These are phyloP conservation scores for Oryzias javanicus DNA, from an alignment of 2,113 vertebrate species.

Conservation along the genomic window DNA sequence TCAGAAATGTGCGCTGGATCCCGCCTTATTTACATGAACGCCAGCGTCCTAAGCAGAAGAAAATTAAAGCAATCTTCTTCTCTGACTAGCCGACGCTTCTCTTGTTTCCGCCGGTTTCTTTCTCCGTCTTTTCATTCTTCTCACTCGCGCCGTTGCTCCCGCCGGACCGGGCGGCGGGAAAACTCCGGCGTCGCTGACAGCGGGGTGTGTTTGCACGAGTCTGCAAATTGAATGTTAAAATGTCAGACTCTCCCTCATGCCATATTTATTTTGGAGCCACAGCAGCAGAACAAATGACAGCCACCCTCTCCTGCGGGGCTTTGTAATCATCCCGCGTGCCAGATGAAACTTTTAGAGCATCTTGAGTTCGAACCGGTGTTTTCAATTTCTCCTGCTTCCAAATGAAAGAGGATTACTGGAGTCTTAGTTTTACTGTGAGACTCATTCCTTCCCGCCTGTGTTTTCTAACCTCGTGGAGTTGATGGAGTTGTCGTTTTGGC, in stretches of 20 bases:
- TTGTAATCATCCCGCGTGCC: neutral
- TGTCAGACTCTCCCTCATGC: slow-evolving; percentile 16
- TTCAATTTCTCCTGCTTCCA: slow-evolving; percentile 2
- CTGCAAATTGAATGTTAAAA: slow-evolving; percentile 21
- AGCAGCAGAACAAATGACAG: slow-evolving; percentile 2
- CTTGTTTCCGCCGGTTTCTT: neutral
- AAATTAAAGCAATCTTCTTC: slow-evolving; percentile 14
- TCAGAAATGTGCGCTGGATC: neutral
- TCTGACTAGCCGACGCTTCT: neutral
- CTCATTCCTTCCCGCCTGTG: slow-evolving; percentile 9
- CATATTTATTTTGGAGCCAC: neutral
- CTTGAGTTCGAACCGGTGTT: neutral
- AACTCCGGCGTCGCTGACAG: neutral
- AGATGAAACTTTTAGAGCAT: neutral
- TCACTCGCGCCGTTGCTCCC: neutral
- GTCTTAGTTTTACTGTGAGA: slow-evolving; percentile 1
- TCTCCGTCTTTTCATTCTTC: neutral
- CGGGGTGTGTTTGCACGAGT: slow-evolving; percentile 9
- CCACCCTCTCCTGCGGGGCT: neutral
- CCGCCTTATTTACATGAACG: slow-evolving; percentile 16
- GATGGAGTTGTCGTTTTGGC: slow-evolving; percentile 6
- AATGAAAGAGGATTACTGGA: slow-evolving; percentile 1
- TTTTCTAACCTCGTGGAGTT: slow-evolving; percentile 16
- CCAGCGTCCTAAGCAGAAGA: slow-evolving; percentile 14
- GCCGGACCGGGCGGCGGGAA: neutral